Evolutionary conservation across 2,888 invertebrate species (phyloP).

Genomic region (Cerceris ruficornis): DNA sequence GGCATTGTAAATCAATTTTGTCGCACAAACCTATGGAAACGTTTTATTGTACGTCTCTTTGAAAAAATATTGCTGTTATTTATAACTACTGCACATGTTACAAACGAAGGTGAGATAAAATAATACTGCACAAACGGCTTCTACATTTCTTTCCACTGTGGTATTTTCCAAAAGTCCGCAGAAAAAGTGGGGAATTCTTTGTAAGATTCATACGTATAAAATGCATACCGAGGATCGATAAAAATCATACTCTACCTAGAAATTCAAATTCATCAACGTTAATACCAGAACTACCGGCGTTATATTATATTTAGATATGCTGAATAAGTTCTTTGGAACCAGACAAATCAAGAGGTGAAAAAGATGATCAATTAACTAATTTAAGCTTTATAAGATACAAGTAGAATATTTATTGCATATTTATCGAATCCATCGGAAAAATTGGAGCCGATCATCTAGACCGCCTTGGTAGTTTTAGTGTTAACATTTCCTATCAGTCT

Average conservation of each 20-base stretch:
- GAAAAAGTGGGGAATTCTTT: neutral
- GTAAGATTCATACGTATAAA: neutral
- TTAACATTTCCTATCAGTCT: too few species aligned
- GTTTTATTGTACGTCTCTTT: slow-evolving; percentile 8
- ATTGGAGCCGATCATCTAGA: neutral
- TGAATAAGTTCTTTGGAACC: too few species aligned
- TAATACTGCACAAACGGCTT: slow-evolving; percentile 11
- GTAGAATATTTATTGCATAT: neutral
- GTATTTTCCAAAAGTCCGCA: slow-evolving; percentile 21
- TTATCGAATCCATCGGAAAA: neutral
- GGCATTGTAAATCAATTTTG: slow-evolving; percentile 12
- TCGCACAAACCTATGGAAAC: slow-evolving; percentile 14
- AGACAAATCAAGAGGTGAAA: too few species aligned
- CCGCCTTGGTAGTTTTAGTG: too few species aligned
- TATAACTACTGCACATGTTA: slow-evolving; percentile 11
- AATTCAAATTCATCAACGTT: neutral
- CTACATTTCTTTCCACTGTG: slow-evolving; percentile 5
- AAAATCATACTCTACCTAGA: neutral
- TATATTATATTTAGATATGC: neutral
- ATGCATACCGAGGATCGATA: neutral
- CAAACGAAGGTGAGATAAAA: slow-evolving; percentile 36
- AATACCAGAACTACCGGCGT: neutral
- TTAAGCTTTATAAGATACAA: neutral
- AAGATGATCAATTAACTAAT: too few species aligned
- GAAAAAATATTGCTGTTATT: slow-evolving; percentile 19